Evolutionary conservation across 2,113 vertebrate genomes (phyloP), one percentile per base, ranked within the genome.

Genomic region (Rousettus leschenaultii): DNA sequence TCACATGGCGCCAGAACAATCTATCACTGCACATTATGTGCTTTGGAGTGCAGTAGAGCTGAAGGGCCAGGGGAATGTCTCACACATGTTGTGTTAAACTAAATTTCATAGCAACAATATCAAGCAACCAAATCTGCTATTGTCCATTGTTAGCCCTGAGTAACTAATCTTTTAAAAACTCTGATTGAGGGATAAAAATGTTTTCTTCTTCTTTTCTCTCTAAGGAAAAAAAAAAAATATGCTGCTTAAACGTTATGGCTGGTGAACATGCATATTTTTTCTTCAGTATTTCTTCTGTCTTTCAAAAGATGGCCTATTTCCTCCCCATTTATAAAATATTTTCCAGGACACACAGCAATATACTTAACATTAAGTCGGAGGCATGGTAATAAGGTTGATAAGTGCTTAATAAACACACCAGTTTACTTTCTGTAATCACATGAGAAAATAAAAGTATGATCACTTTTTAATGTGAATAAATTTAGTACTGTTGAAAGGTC

Each of bases 351-450:
- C 10, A 82, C 21, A 61, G 43, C 2, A 90, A 71, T 77, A 68
- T 40, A 85, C 90, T 91, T 94, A 86, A 83, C 26, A 43, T 82
- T 93, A 95, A 70, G 30, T 38, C 45, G 85, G 38, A 87, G 48
- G 2, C 65, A 40, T 87, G 18, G 51, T 61, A 79, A 66, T 83
- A 89, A 79, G 33, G 11, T 95, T 93, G 96, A 82, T 78, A 95
- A 55, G 48, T 91, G 83, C n/a, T 91, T 89, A 65, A 75, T 79
- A 95, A 83, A 88, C 38, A 24, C 48, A 61, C 26, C 11, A 61
- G 63, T 87, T 93, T 95, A 3, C 45, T 84, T 96, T 88, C 70
- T 91, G 68, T 91, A 96, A 91, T 63, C 55, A 95, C 55, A 18
- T 61, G 68, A 82, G n/a, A 85, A 95, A 92, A 87, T 38, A 66